phyloP scores from a whole-genome alignment of 1,140 invertebrate species.

The Hypsibius dujardini region DNA sequence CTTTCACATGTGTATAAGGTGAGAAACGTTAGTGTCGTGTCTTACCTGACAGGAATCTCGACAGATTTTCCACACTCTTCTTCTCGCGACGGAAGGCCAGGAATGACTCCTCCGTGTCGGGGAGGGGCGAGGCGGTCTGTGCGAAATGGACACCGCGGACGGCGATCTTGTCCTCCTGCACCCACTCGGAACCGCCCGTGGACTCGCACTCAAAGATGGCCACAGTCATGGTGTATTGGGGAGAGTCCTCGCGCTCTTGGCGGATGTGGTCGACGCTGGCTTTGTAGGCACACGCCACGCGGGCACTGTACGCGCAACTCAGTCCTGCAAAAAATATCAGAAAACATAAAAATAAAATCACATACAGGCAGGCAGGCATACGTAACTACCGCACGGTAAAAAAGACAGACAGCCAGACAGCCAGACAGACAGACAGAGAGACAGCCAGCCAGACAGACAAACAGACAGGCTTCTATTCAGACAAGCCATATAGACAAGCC shows the following conservation, averaged over 20 bases:
- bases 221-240: conserved; percentile 53
- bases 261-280: conserved; percentile 29
- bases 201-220: conserved; percentile 99
- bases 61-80: conserved; percentile 5
- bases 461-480: too few relatives aligned
- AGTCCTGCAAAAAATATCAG: conserved; percentile 34
- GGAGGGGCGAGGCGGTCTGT: background rate
- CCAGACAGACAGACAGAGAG: too few relatives aligned
- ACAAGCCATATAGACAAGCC: too few relatives aligned
- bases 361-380: too few relatives aligned
- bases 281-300: conserved; percentile 89
- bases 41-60: background rate
- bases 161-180: conserved; percentile 68
- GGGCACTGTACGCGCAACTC: conserved; percentile 84
- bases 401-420: too few relatives aligned
- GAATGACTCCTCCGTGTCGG: background rate
- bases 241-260: conserved; percentile 18
- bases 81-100: conserved; percentile 11
- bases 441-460: too few relatives aligned
- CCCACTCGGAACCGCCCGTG: conserved; percentile 87
- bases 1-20: too few relatives aligned
- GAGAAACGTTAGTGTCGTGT: too few relatives aligned
- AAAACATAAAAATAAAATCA: too few relatives aligned
- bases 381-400: too few relatives aligned
- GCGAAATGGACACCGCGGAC: conserved; percentile 23